A percentile compares a stretch with the other conserved stretches of the same genome.
Conservation (phyloP, 2,113 vertebrate genomes). For the Chaenogobius annularis region DNA sequence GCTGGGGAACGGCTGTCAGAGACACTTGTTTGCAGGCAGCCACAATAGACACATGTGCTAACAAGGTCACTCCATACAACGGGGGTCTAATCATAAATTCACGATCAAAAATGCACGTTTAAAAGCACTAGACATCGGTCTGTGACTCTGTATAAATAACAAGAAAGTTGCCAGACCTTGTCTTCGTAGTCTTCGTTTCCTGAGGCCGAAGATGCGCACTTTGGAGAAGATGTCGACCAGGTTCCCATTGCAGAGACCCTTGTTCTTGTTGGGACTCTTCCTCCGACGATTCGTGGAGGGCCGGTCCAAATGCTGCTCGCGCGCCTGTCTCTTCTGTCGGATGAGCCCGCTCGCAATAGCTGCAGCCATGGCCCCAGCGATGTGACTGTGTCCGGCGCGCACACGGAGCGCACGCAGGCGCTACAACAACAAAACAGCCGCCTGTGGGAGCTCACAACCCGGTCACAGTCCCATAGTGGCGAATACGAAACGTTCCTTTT, state of each 20-base stretch:
- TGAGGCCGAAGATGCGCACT: conserved; percentile 99
- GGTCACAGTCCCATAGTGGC: conserved; percentile 77
- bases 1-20: conserved; percentile 13
- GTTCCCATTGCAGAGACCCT: conserved; percentile 95
- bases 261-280: conserved; percentile 95
- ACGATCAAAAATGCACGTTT: not conserved
- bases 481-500: conserved; percentile 41
- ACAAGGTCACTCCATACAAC: not conserved
- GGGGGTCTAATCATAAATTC: not conserved
- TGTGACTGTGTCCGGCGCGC: conserved; percentile 70
- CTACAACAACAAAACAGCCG: conserved; percentile 68
- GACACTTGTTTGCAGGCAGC: conserved; percentile 17
- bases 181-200: conserved; percentile 94
- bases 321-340: conserved; percentile 95
- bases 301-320: conserved; percentile 96
- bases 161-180: conserved; percentile 85
- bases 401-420: conserved; percentile 58
- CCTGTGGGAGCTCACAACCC: conserved; percentile 72
- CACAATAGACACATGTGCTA: conserved; percentile 5
- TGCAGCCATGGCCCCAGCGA: conserved; percentile 88
- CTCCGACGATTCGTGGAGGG: conserved; percentile 91
- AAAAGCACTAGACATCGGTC: conserved; percentile 22
- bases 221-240: conserved; percentile 99
- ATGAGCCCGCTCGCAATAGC: conserved; percentile 98
- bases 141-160: conserved; percentile 28